Evolutionary conservation across 1,140 invertebrate genomes (phyloP).

Genomic region (Medauroidea extradentata): DNA sequence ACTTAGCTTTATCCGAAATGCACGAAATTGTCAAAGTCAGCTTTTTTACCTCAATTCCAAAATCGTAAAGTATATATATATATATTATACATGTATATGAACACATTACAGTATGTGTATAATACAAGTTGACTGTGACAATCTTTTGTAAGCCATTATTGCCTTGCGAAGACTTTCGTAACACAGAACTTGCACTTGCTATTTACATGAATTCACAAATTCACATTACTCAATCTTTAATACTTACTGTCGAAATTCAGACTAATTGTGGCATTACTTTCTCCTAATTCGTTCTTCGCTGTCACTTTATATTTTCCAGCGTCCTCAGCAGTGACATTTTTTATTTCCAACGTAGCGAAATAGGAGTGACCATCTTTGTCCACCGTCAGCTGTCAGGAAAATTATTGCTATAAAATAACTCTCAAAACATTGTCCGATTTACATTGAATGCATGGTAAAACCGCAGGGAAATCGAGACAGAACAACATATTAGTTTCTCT

Average conservation of each 20-base stretch:
- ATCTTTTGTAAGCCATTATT: neutral
- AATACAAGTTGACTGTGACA: too few relatives aligned
- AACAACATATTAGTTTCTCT: too few relatives aligned
- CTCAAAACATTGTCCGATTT: too few relatives aligned
- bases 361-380: conserved; percentile 91
- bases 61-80: too few relatives aligned
- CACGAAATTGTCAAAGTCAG: too few relatives aligned
- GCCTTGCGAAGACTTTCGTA: neutral
- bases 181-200: neutral
- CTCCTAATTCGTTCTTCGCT: conserved; percentile 93
- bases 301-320: conserved; percentile 96
- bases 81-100: too few relatives aligned
- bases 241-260: conserved; percentile 97
- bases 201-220: neutral
- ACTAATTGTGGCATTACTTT: conserved; percentile 93
- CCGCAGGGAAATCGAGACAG: too few relatives aligned
- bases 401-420: neutral
- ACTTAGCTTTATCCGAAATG: too few relatives aligned
- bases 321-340: conserved; percentile 93
- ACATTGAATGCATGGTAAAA: too few relatives aligned
- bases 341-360: conserved; percentile 86
- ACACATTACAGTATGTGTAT: too few relatives aligned
- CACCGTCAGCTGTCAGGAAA: conserved; percentile 64
- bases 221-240: neutral
- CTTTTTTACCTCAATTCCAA: too few relatives aligned